Base-by-base conservation (phyloP, 2,797 vertebrate species). In the Helicolenus hilgendorfi region DNA sequence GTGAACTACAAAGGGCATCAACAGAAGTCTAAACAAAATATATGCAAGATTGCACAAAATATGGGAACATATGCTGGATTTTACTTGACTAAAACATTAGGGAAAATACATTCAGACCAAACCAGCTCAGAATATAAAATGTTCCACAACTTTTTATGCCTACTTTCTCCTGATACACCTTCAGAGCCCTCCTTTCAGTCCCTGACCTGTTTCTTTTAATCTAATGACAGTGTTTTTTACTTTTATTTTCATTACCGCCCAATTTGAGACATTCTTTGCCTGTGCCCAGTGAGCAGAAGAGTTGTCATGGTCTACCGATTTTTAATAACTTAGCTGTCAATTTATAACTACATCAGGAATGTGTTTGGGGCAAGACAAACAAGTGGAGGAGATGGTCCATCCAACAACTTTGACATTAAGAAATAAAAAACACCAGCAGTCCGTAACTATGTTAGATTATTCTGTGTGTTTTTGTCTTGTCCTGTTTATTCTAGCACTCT, bases 281-380 rank as follows among this genome's bases (percentile, higher is more conserved):
- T 67, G 55, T 33, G 65, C 11, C 29, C 38, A 20, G 10, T 49
- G 31, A 84, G 72, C 67, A 65, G 72, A 53, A 29, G 36, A 76
- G 59, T 56, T 58, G 75, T 89, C 77, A 90, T 49, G 87, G 78
- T 92, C 80, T 24, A 49, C 22, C 2, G 74, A 62, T 77, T 92
- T 88, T 91, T 91, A 90, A 92, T 92, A 90, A 92, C 35, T 29
- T 33, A 11, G 73, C 64, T 81, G 77, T 85, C 73, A 86, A 83
- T 85, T 81, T 82, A 65, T 38, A 79, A 83, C 78, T 56, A 9
- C 18, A 68, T 10, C 38, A 91, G 83, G 88, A 90, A 91, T 85
- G 92, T 84, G 33, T 15, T 9, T 15, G 1, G 33, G 64, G 81
- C 56, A 77, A 86, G 69, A 77, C 24, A 89, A 85, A 84, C 56